Evolutionary conservation across 2,113 vertebrate genomes (phyloP).

Genomic region (Elachura formosa): DNA sequence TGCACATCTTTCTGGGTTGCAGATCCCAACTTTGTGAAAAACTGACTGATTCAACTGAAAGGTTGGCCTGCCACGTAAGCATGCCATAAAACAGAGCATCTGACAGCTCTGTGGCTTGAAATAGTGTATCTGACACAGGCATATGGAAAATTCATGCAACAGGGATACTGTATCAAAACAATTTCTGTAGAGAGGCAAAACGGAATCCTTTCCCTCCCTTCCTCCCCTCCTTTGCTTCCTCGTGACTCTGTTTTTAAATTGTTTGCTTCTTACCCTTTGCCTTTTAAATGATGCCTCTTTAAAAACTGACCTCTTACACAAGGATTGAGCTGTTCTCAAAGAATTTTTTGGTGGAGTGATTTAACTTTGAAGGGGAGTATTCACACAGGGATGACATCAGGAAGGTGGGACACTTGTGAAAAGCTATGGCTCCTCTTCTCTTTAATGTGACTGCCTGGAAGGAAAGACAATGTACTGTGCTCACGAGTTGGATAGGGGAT

Average conservation of each 20-base stretch:
- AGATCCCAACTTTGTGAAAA: background rate
- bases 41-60: background rate
- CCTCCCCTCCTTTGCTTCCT: background rate
- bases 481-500: background rate
- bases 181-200: slow-evolving; percentile 7
- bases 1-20: background rate
- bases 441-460: background rate
- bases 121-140: slow-evolving; percentile 39
- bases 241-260: background rate
- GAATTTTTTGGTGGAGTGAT: background rate
- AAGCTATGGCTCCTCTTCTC: background rate
- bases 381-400: background rate
- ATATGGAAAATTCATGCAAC: slow-evolving; percentile 55
- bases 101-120: slow-evolving; percentile 48
- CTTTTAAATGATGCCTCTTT: background rate
- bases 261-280: background rate
- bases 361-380: background rate
- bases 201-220: background rate
- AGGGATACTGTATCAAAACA: slow-evolving; percentile 48
- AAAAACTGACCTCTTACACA: background rate
- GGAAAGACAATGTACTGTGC: rapidly evolving
- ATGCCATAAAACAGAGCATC: slow-evolving; percentile 29
- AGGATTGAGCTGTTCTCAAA: background rate
- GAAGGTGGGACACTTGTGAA: background rate
- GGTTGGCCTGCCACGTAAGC: slow-evolving; percentile 44